Conservation (phyloP, 1,140 invertebrate genomes). For the Sitobion miscanthi region DNA sequence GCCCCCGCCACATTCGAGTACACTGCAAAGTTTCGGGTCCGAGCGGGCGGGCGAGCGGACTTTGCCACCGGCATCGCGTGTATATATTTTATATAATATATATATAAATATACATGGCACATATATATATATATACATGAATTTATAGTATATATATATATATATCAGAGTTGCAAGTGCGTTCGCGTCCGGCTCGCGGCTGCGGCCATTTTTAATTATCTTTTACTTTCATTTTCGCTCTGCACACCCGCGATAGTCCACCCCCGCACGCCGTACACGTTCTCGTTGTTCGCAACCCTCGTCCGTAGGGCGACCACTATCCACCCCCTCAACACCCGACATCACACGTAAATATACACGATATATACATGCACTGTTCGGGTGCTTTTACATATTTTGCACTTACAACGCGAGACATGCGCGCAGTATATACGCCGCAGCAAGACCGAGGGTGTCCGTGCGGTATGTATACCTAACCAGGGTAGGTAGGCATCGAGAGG, state of each 20-base stretch:
- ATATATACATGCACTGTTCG: not conserved
- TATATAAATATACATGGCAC: too few species aligned
- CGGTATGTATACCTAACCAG: too few species aligned
- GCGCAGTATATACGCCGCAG: not conserved
- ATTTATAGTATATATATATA: too few species aligned
- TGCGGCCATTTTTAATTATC: constrained; percentile 55
- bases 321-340: not conserved
- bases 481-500: not conserved
- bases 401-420: not conserved
- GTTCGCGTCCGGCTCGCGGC: not conserved
- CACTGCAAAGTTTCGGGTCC: constrained; percentile 43
- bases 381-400: not conserved
- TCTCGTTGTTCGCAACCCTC: not conserved
- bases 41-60: constrained; percentile 21
- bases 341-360: not conserved
- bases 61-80: constrained; percentile 6
- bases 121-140: not conserved
- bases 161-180: not conserved
- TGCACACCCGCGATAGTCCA: too few species aligned
- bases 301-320: not conserved
- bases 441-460: not conserved
- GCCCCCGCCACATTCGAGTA: not conserved
- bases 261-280: too few species aligned
- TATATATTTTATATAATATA: not conserved
- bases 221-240: constrained; percentile 41